phyloP scores from a whole-genome alignment of 2,797 vertebrate genomes.

The Atherinosoma microstoma region DNA sequence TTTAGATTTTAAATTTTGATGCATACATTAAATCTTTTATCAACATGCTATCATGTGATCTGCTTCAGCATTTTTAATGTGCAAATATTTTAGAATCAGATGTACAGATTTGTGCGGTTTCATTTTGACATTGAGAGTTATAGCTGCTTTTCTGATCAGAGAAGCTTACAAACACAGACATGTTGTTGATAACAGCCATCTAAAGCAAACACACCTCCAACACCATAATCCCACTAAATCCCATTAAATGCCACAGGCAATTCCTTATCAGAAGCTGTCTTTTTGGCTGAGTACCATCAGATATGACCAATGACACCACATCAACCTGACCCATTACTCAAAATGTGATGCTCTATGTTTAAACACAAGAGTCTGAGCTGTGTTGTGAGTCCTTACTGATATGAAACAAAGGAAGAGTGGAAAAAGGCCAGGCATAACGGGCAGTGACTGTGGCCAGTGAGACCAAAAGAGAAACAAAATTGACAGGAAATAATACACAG shows the following conservation, averaged over 20 bases:
- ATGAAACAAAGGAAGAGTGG: conserved; percentile 57
- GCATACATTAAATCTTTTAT: not conserved
- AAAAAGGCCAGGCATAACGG: conserved; percentile 24
- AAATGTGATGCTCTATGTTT: conserved; percentile 46
- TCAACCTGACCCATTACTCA: conserved; percentile 24
- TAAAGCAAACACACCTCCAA: conserved; percentile 21
- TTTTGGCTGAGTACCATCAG: conserved; percentile 9
- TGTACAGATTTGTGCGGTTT: not conserved
- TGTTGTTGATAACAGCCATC: conserved; percentile 10
- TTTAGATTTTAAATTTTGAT: not conserved
- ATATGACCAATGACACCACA: conserved; percentile 5
- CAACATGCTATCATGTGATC: not conserved
- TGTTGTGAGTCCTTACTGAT: conserved; percentile 27
- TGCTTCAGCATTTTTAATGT: not conserved
- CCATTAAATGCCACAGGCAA: conserved; percentile 22
- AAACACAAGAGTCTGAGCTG: conserved; percentile 26
- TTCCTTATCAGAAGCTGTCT: conserved; percentile 18
- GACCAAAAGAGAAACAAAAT: conserved; percentile 49
- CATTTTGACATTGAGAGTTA: not conserved
- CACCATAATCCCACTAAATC: conserved; percentile 33
- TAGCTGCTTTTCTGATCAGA: conserved; percentile 3
- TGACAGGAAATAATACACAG: conserved; percentile 50
- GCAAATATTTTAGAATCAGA: not conserved
- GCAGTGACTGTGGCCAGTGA: conserved; percentile 33
- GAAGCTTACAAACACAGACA: conserved; percentile 17